phyloP scores from a whole-genome alignment of 92 coral and sea anemone species.

The Zoanthus sociatus region DNA sequence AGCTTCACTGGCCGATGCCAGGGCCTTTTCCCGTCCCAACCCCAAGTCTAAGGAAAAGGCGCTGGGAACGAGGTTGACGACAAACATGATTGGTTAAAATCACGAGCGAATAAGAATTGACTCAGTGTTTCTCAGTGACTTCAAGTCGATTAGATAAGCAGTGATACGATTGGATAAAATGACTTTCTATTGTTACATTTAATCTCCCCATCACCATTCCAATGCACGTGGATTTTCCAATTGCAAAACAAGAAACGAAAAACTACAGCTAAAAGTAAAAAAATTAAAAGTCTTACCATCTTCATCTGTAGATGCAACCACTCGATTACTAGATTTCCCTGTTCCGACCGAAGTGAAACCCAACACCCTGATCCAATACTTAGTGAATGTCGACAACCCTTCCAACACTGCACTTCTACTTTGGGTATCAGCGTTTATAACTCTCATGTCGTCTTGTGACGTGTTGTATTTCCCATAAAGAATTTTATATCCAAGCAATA shows the following conservation, averaged over 20 bases:
- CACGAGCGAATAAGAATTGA: no score
- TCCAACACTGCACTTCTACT: neutral
- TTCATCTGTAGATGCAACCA: conserved; percentile 56
- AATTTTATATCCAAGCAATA: conserved; percentile 50
- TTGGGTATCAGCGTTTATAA: conserved; percentile 4
- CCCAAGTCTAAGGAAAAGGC: no score
- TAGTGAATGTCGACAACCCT: conserved; percentile 40
- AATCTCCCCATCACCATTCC: no score
- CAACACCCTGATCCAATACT: conserved; percentile 40
- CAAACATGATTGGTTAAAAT: no score
- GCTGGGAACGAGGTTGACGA: no score
- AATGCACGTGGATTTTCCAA: no score
- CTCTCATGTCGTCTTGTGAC: conserved; percentile 32
- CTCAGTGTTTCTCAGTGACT: no score
- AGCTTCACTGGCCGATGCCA: no score
- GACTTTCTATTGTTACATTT: no score
- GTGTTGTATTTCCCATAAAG: conserved; percentile 29
- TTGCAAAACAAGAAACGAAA: neutral
- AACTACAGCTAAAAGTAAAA: neutral
- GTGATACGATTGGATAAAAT: no score
- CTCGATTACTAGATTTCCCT: conserved; percentile 44
- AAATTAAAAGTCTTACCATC: conserved; percentile 44
- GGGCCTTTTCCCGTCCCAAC: no score
- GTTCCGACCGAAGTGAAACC: conserved; percentile 60
- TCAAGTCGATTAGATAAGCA: no score